These are phyloP conservation scores for Vireo griseus DNA, from an alignment of 2,797 vertebrate genomes.

Conservation along the genomic window DNA sequence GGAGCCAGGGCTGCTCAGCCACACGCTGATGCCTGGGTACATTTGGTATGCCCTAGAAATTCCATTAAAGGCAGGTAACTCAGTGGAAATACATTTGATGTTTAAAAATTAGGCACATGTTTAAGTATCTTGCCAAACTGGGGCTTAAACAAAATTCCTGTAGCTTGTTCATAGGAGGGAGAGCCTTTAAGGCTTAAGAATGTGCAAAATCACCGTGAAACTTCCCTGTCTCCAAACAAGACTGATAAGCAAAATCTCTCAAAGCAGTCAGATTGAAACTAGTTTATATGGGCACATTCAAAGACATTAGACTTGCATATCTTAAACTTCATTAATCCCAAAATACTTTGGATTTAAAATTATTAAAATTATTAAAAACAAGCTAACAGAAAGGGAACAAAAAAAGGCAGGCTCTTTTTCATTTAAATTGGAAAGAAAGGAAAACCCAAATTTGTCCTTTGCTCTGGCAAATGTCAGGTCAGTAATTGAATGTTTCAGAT, in stretches of 20 bases:
- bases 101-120: neutral
- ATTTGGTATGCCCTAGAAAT: neutral
- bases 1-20: neutral
- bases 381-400: neutral
- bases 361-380: constrained; percentile 6
- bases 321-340: neutral
- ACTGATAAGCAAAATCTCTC: neutral
- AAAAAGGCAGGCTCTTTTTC: neutral
- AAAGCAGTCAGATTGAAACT: neutral
- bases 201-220: neutral
- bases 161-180: neutral
- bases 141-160: neutral
- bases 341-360: neutral
- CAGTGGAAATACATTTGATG: neutral
- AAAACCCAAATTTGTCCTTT: constrained; percentile 8
- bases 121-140: neutral
- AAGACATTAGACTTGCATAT: neutral
- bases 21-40: neutral
- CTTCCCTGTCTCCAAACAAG: neutral
- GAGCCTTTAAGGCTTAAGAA: neutral
- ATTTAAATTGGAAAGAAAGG: constrained; percentile 3
- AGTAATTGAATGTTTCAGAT: constrained; percentile 42
- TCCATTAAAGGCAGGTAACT: neutral
- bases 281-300: neutral
- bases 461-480: constrained; percentile 43